These are phyloP conservation scores for Wasmannia auropunctata DNA, from an alignment of 1,140 invertebrate genomes.

Conservation along the genomic window DNA sequence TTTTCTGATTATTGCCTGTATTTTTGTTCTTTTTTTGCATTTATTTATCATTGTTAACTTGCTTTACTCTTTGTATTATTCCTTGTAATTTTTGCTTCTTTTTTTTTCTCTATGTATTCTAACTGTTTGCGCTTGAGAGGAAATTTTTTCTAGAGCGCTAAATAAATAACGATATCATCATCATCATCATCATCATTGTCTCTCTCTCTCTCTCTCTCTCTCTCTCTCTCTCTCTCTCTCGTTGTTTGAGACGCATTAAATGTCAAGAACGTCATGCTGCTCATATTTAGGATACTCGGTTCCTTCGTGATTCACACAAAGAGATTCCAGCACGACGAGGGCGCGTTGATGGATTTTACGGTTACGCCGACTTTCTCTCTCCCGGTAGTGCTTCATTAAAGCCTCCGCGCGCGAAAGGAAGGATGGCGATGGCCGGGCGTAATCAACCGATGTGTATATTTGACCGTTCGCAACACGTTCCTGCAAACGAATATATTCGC, in stretches of 20 bases:
- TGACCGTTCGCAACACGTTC: conserved; percentile 12
- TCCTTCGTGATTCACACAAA: conserved; percentile 35
- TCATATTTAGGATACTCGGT: conserved; percentile 13
- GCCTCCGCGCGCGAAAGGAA: conserved; percentile 8
- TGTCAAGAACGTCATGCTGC: neutral
- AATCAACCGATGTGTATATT: conserved; percentile 48
- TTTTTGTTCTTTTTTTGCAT: too few relatives aligned
- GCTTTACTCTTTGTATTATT: too few relatives aligned
- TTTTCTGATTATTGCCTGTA: too few relatives aligned
- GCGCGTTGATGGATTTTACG: conserved; percentile 35
- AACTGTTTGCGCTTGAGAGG: too few relatives aligned
- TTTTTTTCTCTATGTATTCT: too few relatives aligned
- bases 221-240: too few relatives aligned
- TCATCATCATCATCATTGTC: too few relatives aligned
- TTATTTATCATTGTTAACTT: too few relatives aligned
- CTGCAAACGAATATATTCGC: conserved; percentile 36
- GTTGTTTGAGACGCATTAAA: neutral
- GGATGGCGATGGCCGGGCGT: conserved; percentile 9
- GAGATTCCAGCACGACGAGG: conserved; percentile 35
- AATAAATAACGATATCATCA: too few relatives aligned
- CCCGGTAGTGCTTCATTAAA: conserved; percentile 23
- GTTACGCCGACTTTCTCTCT: conserved; percentile 7
- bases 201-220: too few relatives aligned
- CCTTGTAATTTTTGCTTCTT: too few relatives aligned
- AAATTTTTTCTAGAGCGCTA: too few relatives aligned